Percentiles rank a stretch among this genome's conserved stretches.
Conservation (phyloP, 2,888 invertebrate species). For the Polymixis flavicincta region DNA sequence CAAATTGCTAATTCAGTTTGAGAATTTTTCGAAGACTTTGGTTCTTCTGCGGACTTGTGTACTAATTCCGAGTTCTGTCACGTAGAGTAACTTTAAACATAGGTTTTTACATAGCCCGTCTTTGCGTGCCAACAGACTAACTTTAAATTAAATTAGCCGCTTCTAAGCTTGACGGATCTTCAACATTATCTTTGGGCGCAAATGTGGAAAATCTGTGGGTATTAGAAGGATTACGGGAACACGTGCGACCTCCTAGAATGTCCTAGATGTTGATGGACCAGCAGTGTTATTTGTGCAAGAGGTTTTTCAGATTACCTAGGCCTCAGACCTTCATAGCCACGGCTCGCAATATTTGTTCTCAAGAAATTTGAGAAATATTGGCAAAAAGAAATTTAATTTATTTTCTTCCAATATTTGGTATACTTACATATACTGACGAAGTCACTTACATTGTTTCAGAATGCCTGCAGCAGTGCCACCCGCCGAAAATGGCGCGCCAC, state of each 20-base stretch:
- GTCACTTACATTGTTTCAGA: slow-evolving; percentile 82
- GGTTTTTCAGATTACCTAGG: neutral
- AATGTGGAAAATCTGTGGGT: slow-evolving; percentile 1
- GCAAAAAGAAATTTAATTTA: neutral
- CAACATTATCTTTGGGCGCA: neutral
- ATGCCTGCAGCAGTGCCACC: slow-evolving; percentile 92
- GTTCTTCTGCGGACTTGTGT: slow-evolving; percentile 12
- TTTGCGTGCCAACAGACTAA: slow-evolving; percentile 17
- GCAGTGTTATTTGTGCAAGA: neutral
- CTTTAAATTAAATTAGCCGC: slow-evolving; percentile 41
- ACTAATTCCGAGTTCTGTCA: slow-evolving; percentile 31
- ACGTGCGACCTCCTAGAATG: neutral
- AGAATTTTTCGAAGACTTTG: slow-evolving; percentile 22
- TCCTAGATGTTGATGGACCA: neutral
- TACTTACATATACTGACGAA: slow-evolving; percentile 5
- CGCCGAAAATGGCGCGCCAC: slow-evolving; percentile 92
- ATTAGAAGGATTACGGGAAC: neutral
- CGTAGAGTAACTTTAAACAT: slow-evolving; percentile 29
- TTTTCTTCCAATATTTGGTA: neutral
- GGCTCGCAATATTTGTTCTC: neutral
- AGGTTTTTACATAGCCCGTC: slow-evolving; percentile 7
- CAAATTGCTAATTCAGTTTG: slow-evolving; percentile 36
- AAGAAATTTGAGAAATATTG: neutral
- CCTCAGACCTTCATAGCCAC: neutral
- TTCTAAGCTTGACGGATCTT: slow-evolving; percentile 6